Conservation (phyloP, 2,113 vertebrate species). For the Merops nubicus region DNA sequence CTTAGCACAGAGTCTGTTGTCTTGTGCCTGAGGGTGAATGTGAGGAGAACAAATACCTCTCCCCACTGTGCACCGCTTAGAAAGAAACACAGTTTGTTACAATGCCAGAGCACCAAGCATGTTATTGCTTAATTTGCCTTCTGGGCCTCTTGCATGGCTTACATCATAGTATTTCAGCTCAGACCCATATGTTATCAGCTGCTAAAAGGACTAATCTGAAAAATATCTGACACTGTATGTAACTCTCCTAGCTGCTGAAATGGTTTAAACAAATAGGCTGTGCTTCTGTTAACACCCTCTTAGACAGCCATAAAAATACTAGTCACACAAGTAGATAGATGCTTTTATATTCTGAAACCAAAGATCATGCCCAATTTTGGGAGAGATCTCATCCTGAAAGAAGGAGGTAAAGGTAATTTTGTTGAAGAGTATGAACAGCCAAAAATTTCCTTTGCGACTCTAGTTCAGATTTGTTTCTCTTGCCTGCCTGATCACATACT, state of each 20-base stretch:
- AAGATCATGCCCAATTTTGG: background rate
- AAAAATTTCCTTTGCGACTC: background rate
- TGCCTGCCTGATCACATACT: background rate
- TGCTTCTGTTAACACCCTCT: background rate
- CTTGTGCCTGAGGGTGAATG: slow-evolving; percentile 20
- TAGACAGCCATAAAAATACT: background rate
- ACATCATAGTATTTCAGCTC: slow-evolving; percentile 2
- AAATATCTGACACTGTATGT: slow-evolving; percentile 30
- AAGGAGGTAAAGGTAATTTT: background rate
- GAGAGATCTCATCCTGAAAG: background rate
- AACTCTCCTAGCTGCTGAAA: background rate
- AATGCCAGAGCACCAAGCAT: slow-evolving; percentile 15
- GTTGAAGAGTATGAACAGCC: background rate
- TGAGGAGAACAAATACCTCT: background rate
- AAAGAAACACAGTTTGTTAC: slow-evolving; percentile 7
- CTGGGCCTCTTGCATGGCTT: background rate
- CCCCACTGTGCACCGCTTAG: background rate
- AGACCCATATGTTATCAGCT: slow-evolving; percentile 56
- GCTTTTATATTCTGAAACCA: background rate
- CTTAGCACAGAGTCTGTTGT: slow-evolving; percentile 31
- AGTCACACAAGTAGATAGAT: background rate
- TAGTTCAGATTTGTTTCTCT: background rate
- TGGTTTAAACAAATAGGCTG: background rate
- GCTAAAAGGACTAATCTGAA: slow-evolving; percentile 45
- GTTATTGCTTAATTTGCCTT: slow-evolving; percentile 51